Evolutionary conservation across 2,113 vertebrate species (phyloP).

Genomic region (Aplodontia rufa): DNA sequence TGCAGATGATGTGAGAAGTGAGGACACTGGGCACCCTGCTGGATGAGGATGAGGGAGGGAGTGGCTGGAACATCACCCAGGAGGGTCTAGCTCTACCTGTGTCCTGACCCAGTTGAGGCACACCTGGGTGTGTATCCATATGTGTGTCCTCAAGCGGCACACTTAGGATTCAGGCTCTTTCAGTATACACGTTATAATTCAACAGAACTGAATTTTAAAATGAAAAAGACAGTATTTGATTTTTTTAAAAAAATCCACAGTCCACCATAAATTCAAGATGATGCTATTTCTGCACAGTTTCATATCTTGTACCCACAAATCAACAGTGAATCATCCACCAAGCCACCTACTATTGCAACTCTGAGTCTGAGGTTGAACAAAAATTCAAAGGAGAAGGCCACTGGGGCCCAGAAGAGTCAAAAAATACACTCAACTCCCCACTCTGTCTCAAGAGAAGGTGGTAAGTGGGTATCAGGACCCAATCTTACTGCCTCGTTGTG

Average conservation of each 20-base stretch:
- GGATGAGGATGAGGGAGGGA: neutral
- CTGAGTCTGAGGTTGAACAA: neutral
- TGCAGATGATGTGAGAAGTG: neutral
- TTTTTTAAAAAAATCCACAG: neutral
- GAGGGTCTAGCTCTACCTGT: neutral
- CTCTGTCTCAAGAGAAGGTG: neutral
- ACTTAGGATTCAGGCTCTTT: neutral
- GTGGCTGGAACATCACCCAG: too few relatives aligned
- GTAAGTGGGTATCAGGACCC: neutral
- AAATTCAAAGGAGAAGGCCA: neutral
- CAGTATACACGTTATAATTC: neutral
- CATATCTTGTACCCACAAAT: neutral
- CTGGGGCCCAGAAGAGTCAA: neutral
- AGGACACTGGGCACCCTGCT: neutral
- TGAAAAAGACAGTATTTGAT: neutral
- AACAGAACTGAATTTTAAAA: neutral
- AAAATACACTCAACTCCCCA: neutral
- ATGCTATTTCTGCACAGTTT: neutral
- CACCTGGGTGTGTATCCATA: accelerated
- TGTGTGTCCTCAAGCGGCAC: neutral
- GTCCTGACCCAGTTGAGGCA: neutral
- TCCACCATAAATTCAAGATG: neutral
- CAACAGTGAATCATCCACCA: neutral
- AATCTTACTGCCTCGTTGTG: neutral
- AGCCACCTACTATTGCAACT: neutral